Percentiles rank a stretch among this genome's conserved stretches.
phyloP scores from a whole-genome alignment of 1,140 invertebrate genomes.

The Eciton burchellii region DNA sequence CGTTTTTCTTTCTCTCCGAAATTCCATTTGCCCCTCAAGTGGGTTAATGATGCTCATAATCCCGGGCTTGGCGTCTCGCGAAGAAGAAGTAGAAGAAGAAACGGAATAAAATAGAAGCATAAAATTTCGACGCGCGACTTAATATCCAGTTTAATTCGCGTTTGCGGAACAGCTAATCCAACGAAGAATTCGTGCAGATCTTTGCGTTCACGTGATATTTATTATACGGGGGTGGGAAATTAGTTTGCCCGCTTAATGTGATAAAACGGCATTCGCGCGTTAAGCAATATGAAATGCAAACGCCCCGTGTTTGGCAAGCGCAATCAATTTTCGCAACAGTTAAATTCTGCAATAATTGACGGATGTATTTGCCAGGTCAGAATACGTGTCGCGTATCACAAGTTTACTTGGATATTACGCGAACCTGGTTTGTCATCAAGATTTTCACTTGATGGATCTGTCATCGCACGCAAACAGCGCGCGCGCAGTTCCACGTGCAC shows the following conservation, averaged over 20 bases:
- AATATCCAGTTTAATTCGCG: constrained; percentile 28
- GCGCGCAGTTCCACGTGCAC: neutral
- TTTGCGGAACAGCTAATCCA: constrained; percentile 28
- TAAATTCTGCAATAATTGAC: constrained; percentile 60
- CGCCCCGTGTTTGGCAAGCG: constrained; percentile 42
- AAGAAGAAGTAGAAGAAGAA: neutral
- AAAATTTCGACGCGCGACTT: neutral
- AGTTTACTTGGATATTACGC: constrained; percentile 20
- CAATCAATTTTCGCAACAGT: constrained; percentile 62
- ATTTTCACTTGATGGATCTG: constrained; percentile 22
- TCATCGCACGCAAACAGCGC: constrained; percentile 7
- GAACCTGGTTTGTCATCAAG: constrained; percentile 28
- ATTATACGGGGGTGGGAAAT: constrained; percentile 43
- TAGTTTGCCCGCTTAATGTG: constrained; percentile 54
- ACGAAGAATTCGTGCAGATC: neutral
- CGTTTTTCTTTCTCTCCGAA: neutral
- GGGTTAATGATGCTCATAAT: constrained; percentile 2
- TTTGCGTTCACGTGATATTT: constrained; percentile 28
- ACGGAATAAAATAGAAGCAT: neutral
- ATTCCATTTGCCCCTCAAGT: constrained; percentile 23
- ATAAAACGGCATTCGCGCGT: constrained; percentile 58
- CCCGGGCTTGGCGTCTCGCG: neutral
- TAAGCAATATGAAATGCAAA: constrained; percentile 62
- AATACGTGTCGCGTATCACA: constrained; percentile 40
- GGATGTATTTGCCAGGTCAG: constrained; percentile 49